Percentiles rank a stretch among this genome's conserved stretches.
Evolutionary conservation across 2,113 vertebrate genomes (phyloP).

Genomic region (Muntiacus muntjak): DNA sequence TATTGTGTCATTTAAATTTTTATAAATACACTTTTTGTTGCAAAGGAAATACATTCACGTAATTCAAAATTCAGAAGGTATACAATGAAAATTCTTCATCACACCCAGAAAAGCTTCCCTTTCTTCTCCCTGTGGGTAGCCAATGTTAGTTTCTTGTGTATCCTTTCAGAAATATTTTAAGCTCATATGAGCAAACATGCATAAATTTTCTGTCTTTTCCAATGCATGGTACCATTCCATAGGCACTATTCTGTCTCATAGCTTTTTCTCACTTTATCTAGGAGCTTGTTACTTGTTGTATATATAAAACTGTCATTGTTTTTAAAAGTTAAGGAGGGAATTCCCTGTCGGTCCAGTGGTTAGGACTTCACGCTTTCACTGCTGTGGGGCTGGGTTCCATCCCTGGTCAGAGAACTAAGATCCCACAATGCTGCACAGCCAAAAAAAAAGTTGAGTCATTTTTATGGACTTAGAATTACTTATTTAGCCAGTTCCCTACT

Average conservation of each 20-base stretch:
- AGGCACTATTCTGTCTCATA: neutral
- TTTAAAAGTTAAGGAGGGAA: neutral
- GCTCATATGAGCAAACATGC: neutral
- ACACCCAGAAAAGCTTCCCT: neutral
- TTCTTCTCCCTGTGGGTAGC: neutral
- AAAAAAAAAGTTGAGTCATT: neutral
- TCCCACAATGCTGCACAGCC: neutral
- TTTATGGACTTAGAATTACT: neutral
- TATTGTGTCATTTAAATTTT: constrained; percentile 26
- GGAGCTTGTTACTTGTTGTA: neutral
- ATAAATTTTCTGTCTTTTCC: neutral
- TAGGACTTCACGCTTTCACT: neutral
- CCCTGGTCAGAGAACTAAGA: neutral
- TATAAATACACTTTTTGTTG: constrained; percentile 19
- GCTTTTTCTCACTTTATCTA: neutral
- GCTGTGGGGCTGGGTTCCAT: neutral
- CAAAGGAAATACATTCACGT: constrained; percentile 26
- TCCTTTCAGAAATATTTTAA: constrained; percentile 33
- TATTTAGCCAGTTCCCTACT: neutral
- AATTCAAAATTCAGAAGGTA: constrained; percentile 20
- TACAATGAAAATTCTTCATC: neutral
- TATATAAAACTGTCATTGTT: neutral
- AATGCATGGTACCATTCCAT: neutral
- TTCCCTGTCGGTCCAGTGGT: neutral
- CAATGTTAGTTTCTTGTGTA: constrained; percentile 13